Evolutionary conservation across 1,140 invertebrate species (phyloP), one percentile per base, ranked within the genome.

Genomic region (Tetramorium simillimum): DNA sequence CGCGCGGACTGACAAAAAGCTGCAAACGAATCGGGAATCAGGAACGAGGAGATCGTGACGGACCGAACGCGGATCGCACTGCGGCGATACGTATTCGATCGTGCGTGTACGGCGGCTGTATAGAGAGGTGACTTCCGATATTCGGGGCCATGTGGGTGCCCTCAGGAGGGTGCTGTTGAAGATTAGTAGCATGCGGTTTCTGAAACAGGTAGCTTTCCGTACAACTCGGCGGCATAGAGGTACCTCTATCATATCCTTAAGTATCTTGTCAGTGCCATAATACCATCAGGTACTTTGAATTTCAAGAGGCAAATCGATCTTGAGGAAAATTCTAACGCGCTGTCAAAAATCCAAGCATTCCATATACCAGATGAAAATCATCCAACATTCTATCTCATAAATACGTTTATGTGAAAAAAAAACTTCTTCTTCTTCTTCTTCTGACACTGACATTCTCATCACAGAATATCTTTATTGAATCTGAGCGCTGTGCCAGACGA

Each of bases 401-500:
- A 37, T 49, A 6, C 7, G 2, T 16, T 24, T n/a, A 0, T 65
- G 16, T 2, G 28, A 65, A 78, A 51, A 51, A n/a, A 37, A 14
- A 14, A n/a, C 0, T 3, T 33, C 33, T 33, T 56, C 58, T 21
- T 81, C 9, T 21, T 56, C 37, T 56, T 56, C 37, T 18, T 37
- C 14, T 18, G 58, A n/a, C 33, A 16, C n/a, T 28, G 10, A 60
- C 80, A 60, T 37, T 75, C 56, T 3, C 69, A 24, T 58, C 28
- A 12, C 14, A 28, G 58, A 73, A 33, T n/a, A 40, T 84, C 80
- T 24, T 56, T 49, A 84, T 75, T 75, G 69, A 53, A 73, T 75
- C 40, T 46, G n/a, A 24, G 56, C 78, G 16, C 33, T 78, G 43
- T 33, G 33, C n/a, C 77, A 77, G 88, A 89, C 87, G 70, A 60